Base-by-base conservation (phyloP, 2,797 vertebrate genomes). In the Ficedula albicollis region DNA sequence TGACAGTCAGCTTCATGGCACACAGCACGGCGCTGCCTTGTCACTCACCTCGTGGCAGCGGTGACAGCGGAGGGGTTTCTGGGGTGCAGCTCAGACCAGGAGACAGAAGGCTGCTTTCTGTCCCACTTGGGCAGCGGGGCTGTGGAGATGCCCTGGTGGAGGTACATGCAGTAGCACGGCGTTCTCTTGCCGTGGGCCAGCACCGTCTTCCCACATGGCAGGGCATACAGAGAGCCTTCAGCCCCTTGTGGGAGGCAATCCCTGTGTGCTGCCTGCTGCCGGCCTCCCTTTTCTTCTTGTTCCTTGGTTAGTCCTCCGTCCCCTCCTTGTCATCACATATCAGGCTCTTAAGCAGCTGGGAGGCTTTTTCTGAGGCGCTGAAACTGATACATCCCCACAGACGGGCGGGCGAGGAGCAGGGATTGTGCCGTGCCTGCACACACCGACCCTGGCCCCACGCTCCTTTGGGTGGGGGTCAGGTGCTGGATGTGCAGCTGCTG, bases 291-390 rank as follows among this genome's bases (percentile, higher is more conserved):
- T 69, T 36, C 59, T 91, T 86, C 89, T 87, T 59, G 32, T 63
- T 89, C 69, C 56, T 79, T 14, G 2, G 13, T 82, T 69, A 84
- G 68, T 41, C 55, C 67, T 89, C 75, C 0, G n/a, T 94, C 69
- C 55, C 62, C 29, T 93, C 91, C 95, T 96, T 97, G 95, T 96
- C 90, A 96, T 96, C 93, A 75, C 54, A 0, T 85, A 90, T 93
- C 91, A 78, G 76, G 60, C 88, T 92, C 88, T 84, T 87, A 83
- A 96, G 92, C 91, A 97, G 96, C 97, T 97, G 96, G 88, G 88
- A 94, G 85, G 69, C 87, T 93, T 93, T 93, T 95, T 84, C 92
- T 85, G 85, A 96, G 69, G 64, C 77, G 4, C 64, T 94, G 96
- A 93, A 96, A 93, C 58, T 6, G 85, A 93, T 95, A 77, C 13